Base-by-base conservation (phyloP, 2,888 invertebrate species). In the Arrhopalites spinosus region DNA sequence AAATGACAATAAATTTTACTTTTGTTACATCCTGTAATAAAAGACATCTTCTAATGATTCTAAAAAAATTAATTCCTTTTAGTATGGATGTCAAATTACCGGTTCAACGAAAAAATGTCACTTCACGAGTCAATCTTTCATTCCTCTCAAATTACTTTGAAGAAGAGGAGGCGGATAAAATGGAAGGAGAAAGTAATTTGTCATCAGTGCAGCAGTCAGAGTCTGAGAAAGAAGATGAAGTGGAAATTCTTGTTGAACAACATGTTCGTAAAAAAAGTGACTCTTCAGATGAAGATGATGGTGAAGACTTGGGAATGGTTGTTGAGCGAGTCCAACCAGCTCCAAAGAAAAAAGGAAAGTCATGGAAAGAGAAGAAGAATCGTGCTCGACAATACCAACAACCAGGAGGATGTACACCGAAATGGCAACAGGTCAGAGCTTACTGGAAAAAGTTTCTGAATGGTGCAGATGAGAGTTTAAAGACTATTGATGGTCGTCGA, bases 371-470 rank as follows among this genome's bases (percentile, higher is more conserved):
- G n/a, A 74, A 53, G 29, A 50, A 61, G 53, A 17, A n/a, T 69
- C n/a, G n/a, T n/a, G n/a, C n/a, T n/a, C n/a, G n/a, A n/a, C 68
- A 43, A 72, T 43, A 17, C 30, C 70, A 20, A 80, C 70, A 75
- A 74, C 71, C 23, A 13, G n/a, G 61, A 77, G 67, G 71, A 76
- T 23, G n/a, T 25, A 63, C 47, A 56, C n/a, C n/a, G 7, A n/a
- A 23, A 61, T 50, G 50, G 53, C 50, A 30, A 53, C 17, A 29
- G 29, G 30, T 45, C 5, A 72, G 20, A 68, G 17, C 74, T 36
- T 70, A 69, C 43, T 81, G 79, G 79, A 76, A 71, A 61, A 75
- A 74, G 69, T 78, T 81, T 64, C 79, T 79, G 67, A 74, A 70
- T 23, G 78, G 78, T 68, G 73, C 79, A 47, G 73, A 77, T 36